phyloP scores from a whole-genome alignment of 2,113 vertebrate species.

The Pantherophis guttatus region DNA sequence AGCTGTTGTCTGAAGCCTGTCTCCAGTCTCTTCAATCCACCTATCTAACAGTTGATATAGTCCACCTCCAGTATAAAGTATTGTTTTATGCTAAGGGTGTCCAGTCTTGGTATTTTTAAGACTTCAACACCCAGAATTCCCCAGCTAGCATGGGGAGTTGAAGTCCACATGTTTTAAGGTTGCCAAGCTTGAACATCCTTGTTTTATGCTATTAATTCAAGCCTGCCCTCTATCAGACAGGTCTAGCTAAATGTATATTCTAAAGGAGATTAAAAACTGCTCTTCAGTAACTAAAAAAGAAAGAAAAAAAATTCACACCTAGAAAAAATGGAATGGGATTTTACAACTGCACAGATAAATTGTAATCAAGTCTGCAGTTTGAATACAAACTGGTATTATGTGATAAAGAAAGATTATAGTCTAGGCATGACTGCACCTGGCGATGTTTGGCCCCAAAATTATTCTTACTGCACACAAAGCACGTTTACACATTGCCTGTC shows the following conservation, averaged over 20 bases:
- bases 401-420: neutral
- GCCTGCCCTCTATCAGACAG: neutral
- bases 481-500: neutral
- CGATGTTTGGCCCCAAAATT: conserved; percentile 1
- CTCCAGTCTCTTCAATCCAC: no score
- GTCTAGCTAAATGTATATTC: neutral
- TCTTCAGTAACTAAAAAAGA: neutral
- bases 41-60: neutral
- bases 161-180: neutral
- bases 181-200: neutral
- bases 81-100: neutral
- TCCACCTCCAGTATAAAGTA: neutral
- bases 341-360: neutral
- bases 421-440: neutral
- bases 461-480: conserved; percentile 28
- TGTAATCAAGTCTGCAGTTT: neutral
- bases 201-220: neutral
- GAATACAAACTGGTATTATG: conserved; percentile 8
- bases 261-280: neutral
- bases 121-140: neutral
- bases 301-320: neutral
- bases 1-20: no score
- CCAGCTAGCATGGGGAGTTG: neutral
- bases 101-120: neutral
- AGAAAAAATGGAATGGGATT: neutral